Evolutionary conservation across 2,888 invertebrate genomes (phyloP).

Genomic region (Thera obeliscata): DNA sequence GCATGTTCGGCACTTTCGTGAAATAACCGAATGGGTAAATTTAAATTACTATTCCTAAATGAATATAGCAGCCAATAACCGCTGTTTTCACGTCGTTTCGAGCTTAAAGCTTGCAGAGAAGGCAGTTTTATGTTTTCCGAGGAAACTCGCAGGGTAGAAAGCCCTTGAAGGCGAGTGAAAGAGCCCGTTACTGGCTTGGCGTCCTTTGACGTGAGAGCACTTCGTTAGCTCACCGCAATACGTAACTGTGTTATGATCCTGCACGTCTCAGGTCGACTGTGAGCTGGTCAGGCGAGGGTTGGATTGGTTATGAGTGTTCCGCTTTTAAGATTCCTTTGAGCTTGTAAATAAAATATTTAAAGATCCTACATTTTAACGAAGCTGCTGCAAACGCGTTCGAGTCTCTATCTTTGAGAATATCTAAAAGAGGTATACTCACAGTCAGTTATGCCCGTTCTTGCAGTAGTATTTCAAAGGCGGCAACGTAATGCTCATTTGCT

Average conservation of each 20-base stretch:
- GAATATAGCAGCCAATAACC: neutral
- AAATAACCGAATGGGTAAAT: no score
- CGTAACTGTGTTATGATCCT: constrained; percentile 62
- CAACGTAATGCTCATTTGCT: no score
- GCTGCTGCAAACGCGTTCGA: neutral
- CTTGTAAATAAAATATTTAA: neutral
- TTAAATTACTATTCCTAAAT: neutral
- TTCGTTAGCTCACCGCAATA: constrained; percentile 62
- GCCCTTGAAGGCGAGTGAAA: constrained; percentile 51
- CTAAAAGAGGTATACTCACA: no score
- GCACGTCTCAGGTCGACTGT: constrained; percentile 49
- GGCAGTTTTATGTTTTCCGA: constrained; percentile 13
- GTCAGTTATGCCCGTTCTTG: no score
- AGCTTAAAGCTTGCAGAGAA: neutral
- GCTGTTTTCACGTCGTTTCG: neutral
- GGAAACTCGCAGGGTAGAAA: constrained; percentile 28
- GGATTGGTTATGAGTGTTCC: constrained; percentile 12
- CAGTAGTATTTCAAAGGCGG: no score
- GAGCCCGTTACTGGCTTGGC: constrained; percentile 52
- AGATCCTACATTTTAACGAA: neutral
- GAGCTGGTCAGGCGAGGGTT: constrained; percentile 29
- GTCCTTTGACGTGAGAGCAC: constrained; percentile 60
- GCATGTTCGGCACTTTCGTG: no score
- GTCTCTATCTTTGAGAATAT: no score
- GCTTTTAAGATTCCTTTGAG: constrained; percentile 11